A percentile compares a stretch with the other conserved stretches of the same genome.
These are phyloP conservation scores for Corythornis cristatus DNA, from an alignment of 2,113 vertebrate genomes.

Conservation along the genomic window DNA sequence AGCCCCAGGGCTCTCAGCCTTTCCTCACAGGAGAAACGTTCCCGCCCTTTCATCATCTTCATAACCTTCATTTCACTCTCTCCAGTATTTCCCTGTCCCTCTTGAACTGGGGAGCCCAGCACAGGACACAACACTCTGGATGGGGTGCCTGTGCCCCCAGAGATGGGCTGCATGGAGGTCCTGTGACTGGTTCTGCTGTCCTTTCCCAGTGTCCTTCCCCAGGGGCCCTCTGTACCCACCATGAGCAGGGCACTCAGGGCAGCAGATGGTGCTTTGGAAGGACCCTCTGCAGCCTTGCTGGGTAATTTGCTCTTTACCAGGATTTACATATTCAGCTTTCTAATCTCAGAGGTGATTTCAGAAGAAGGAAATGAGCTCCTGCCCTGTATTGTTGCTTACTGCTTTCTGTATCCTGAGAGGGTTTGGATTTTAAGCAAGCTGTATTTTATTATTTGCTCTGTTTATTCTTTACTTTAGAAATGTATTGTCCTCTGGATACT, in stretches of 20 bases:
- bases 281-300: not conserved
- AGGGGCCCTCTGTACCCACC: not conserved
- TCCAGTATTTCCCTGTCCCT: no score
- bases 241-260: not conserved
- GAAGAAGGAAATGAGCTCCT: constrained; percentile 34
- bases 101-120: no score
- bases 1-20: no score
- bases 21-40: no score
- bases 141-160: not conserved
- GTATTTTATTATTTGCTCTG: not conserved
- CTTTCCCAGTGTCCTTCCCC: not conserved
- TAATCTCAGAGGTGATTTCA: not conserved
- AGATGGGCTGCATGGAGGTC: not conserved
- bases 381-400: not conserved
- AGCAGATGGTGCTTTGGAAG: not conserved
- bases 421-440: not conserved
- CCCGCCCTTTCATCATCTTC: no score
- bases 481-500: not conserved
- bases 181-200: not conserved
- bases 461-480: not conserved
- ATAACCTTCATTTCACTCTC: no score
- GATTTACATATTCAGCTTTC: not conserved
- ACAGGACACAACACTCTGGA: no score
- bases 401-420: not conserved
- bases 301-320: not conserved